phyloP scores from a whole-genome alignment of 92 coral and sea anemone genomes.

The Epizoanthus illoricatus region DNA sequence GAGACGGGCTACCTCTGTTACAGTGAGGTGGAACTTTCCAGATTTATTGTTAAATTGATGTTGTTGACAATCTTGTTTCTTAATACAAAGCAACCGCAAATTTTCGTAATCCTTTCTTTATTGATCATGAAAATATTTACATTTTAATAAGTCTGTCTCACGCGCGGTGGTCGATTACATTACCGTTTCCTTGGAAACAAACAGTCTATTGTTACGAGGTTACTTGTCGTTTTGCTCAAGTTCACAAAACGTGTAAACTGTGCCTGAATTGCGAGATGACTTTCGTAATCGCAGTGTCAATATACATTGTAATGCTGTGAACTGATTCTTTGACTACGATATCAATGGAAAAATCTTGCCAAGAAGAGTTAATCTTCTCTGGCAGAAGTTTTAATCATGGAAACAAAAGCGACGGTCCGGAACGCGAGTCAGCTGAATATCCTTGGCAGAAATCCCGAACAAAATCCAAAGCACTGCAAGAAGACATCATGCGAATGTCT shows the following conservation, averaged over 20 bases:
- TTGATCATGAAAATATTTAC: conserved; percentile 1
- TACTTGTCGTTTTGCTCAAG: neutral
- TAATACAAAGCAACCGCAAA: neutral
- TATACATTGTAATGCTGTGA: neutral
- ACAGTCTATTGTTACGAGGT: neutral
- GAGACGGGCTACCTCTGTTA: neutral
- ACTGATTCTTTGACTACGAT: conserved; percentile 13
- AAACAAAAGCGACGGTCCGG: conserved; percentile 16
- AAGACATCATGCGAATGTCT: conserved; percentile 71
- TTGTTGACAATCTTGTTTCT: neutral
- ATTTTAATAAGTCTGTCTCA: neutral
- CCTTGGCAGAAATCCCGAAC: conserved; percentile 34
- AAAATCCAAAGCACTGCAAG: conserved; percentile 44
- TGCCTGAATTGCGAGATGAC: neutral
- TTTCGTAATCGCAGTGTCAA: neutral
- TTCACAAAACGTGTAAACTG: neutral
- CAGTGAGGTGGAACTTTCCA: neutral
- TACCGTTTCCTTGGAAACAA: conserved; percentile 32
- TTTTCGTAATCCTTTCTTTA: neutral
- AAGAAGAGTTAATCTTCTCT: conserved; percentile 39
- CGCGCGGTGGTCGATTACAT: conserved; percentile 9
- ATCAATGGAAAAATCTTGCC: conserved; percentile 16
- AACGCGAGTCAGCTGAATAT: conserved; percentile 8
- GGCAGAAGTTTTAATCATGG: conserved; percentile 35
- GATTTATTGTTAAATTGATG: neutral